These are phyloP conservation scores for Hippotragus niger DNA, from an alignment of 2,113 vertebrate genomes.

Conservation along the genomic window DNA sequence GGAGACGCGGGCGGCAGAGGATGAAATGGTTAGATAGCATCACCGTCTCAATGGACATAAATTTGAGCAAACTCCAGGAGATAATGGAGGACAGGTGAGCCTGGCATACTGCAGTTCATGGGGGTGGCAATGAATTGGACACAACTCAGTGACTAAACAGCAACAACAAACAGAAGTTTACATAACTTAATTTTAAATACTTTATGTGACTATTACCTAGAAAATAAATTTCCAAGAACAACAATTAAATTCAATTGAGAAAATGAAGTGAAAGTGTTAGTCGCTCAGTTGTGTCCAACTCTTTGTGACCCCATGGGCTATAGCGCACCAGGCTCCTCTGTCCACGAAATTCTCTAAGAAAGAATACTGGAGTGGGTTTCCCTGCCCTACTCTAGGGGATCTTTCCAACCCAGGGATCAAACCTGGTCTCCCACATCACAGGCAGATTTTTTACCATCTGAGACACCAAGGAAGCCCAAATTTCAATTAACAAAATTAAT, in stretches of 20 bases:
- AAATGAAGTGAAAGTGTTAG: neutral
- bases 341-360: neutral
- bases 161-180: neutral
- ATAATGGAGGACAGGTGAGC: neutral
- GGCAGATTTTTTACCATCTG: neutral
- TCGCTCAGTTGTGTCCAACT: neutral
- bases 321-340: neutral
- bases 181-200: neutral
- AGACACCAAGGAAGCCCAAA: neutral
- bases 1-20: neutral
- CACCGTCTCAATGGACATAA: neutral
- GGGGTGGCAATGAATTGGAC: neutral
- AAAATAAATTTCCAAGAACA: conserved; percentile 10
- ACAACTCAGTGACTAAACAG: neutral
- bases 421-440: neutral
- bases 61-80: neutral
- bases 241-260: neutral
- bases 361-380: neutral
- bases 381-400: neutral
- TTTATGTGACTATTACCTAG: neutral
- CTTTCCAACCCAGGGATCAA: neutral
- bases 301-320: neutral
- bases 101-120: neutral
- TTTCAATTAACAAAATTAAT: conserved; percentile 13
- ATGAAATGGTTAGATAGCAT: neutral